Base-by-base conservation (phyloP, 35 echinoderm and acorn worm species). In the Apostichopus californicus region DNA sequence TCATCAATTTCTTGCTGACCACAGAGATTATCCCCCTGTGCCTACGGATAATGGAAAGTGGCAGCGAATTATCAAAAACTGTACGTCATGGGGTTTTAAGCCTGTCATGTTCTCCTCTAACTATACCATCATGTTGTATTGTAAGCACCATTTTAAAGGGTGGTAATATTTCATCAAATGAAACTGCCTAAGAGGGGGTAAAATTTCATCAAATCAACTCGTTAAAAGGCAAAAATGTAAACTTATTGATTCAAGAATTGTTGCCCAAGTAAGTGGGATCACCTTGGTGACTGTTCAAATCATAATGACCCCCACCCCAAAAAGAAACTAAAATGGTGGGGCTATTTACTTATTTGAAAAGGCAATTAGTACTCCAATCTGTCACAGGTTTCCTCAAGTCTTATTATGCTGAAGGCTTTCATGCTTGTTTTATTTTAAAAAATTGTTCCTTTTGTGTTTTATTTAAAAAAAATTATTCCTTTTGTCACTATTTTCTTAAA, bases 21-120 rank as follows among this genome's bases (percentile, higher is more conserved):
- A 98, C 97, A 77, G 97, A 98, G 90, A 98, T 98, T 58, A 98
- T 98, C 82, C 97, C 97, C 13, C 92, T 98, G 18, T 98, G 97
- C 81, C 81, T 98, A 56, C 93, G 95, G 94, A 98, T 98, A 56
- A 98, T 98, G 97, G 97, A 98, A 61, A 98, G 97, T 92, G 97
- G 97, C 12, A 98, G 97, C 89, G 97, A 98, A 90, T 72, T 98
- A 15, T 98, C 97, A 83, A 98, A 98, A 98, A 98, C 97, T 8
- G 97, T 98, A 94, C 88, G 93, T 96, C 34, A 46, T 46, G 34
- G 0, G n/a, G n/a, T n/a, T 46, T 46, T 46, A 3, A 46, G 34
- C 34, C 34, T 46, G 34, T 46, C 34, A 3, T 46, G 34, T 46
- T 46, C 34, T 46, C 34, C 34, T 46, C 34, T 46, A 3, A 46